Evolutionary conservation across 2,797 vertebrate species (phyloP).

Genomic region (Lepidocolaptes lacrymiger): DNA sequence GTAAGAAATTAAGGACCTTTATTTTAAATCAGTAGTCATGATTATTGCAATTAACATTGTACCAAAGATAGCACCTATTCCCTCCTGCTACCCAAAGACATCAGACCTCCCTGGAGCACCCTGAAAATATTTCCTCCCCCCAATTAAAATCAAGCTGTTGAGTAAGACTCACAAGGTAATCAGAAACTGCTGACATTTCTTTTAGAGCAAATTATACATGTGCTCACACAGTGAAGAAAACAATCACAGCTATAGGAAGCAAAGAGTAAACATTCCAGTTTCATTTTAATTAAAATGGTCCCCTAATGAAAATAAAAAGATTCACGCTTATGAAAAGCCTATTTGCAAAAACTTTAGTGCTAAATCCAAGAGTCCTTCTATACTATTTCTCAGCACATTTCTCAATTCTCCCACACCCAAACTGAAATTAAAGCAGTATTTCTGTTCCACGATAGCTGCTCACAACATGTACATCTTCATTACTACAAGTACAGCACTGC

Average conservation of each 20-base stretch:
- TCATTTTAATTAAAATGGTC: constrained; percentile 62
- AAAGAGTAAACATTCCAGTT: constrained; percentile 60
- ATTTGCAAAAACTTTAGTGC: constrained; percentile 37
- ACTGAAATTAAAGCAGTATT: constrained; percentile 1
- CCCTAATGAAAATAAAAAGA: constrained; percentile 56
- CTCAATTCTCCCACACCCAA: background rate
- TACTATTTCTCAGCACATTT: background rate
- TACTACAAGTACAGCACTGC: background rate
- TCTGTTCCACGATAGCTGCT: background rate
- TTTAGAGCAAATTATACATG: constrained; percentile 54
- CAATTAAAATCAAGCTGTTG: constrained; percentile 68
- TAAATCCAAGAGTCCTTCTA: constrained; percentile 12
- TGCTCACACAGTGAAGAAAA: constrained; percentile 54
- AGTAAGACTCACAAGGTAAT: constrained; percentile 55
- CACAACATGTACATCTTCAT: background rate
- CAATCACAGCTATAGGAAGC: constrained; percentile 51
- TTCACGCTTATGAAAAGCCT: constrained; percentile 46
- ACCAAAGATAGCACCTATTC: constrained; percentile 53
- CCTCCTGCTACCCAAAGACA: constrained; percentile 27
- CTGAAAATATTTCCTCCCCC: constrained; percentile 52
- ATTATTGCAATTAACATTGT: constrained; percentile 43
- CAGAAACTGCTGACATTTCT: constrained; percentile 64
- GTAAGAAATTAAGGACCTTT: constrained; percentile 28
- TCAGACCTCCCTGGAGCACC: constrained; percentile 30
- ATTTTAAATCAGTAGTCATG: constrained; percentile 28